Evolutionary conservation across 2,113 vertebrate species (phyloP).

Genomic region (Limnothrissa miodon): DNA sequence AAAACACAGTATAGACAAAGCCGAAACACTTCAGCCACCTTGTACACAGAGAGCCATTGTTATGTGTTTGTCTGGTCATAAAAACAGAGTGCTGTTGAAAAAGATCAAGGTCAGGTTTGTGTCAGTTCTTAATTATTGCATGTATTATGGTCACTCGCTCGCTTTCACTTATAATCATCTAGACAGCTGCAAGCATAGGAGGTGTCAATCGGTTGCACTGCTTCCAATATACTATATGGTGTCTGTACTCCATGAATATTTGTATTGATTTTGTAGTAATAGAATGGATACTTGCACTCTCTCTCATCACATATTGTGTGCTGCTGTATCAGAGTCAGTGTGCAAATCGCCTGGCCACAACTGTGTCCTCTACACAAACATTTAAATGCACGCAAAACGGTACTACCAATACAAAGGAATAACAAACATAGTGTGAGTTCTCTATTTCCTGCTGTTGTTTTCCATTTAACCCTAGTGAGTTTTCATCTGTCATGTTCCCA

Average conservation of each 20-base stretch:
- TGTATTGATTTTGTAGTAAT: not conserved
- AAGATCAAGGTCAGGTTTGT: not conserved
- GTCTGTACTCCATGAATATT: not conserved
- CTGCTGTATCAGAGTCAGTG: not conserved
- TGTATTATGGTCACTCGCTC: not conserved
- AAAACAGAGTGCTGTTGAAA: not conserved
- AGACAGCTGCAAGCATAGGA: not conserved
- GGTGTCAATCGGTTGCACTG: too few species aligned
- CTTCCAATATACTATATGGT: not conserved
- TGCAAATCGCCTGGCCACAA: not conserved
- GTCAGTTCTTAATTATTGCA: not conserved
- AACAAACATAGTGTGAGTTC: not conserved
- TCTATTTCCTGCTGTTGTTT: not conserved
- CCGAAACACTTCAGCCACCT: conserved; percentile 3
- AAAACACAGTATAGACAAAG: not conserved
- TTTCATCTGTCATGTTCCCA: not conserved
- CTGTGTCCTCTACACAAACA: not conserved
- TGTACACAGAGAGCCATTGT: not conserved
- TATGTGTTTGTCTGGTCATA: not conserved
- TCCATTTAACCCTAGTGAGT: not conserved
- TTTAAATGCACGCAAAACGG: not conserved
- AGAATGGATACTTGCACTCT: not conserved
- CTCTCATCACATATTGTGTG: not conserved
- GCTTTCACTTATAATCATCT: not conserved
- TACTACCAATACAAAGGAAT: not conserved